Evolutionary conservation across 2,113 vertebrate genomes (phyloP), one percentile per base, ranked within the genome.

Genomic region (Neodon shergylaensis): DNA sequence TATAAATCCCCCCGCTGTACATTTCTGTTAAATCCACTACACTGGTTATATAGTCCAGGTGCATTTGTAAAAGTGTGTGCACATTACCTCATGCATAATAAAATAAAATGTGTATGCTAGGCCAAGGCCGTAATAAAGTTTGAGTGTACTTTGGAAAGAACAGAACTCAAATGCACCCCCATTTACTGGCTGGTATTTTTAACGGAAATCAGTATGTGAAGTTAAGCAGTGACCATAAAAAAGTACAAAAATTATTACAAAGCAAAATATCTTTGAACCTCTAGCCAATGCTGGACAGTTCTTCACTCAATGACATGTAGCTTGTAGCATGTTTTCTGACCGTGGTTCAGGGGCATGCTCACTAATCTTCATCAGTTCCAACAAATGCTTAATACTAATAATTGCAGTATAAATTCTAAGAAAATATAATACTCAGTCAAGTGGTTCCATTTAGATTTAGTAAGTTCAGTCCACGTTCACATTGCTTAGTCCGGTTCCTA

Each of bases 401-500:
- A 98, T 83, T 96, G 96, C 93, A 97, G 97, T 96, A 93, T 98
- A 97, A 97, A 96, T 95, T 97, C 98, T 98, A 98, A 83, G 97
- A 97, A 98, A 96, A 98, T 98, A 31, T 99, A 99, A 98, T 99
- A 98, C 99, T 99, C 99, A 98, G 97, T 97, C 98, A 98, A 98
- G 98, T 98, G 97, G 98, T 98, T 98, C 96, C 98, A 98, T 98
- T 98, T 97, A 98, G 97, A 97, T 94, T 93, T 83, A 96, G 96
- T 97, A 98, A 97, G 97, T 98, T 98, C 97, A 98, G 98, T 96
- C 98, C 97, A 97, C 94, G 98, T 99, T 99, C 99, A 99, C 99
- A 98, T 99, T 99, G 98, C 98, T 98, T 98, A 98, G 98, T 99
- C 99, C 98, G 98, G 98, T 99, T 99, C 98, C 98, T 99, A 98